phyloP scores from a whole-genome alignment of 30 jellyfish, hydroid and myxozoan species.

The Sanderia malayensis region DNA sequence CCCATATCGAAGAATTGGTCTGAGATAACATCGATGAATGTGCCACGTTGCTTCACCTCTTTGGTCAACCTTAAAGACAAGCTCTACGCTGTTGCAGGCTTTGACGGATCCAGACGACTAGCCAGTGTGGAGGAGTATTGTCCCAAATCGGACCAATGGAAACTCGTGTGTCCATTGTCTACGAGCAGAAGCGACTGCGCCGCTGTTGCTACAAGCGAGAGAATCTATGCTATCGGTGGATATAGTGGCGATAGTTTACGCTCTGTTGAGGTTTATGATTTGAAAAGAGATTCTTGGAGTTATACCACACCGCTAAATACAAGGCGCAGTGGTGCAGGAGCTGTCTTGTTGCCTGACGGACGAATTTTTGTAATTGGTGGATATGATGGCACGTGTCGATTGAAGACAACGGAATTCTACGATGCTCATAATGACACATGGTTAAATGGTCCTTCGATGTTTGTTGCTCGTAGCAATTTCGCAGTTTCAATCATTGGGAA shows the following conservation, averaged over 20 bases:
- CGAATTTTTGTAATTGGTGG: conserved; percentile 82
- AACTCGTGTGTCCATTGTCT: conserved; percentile 44
- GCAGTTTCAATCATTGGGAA: conserved; percentile 67
- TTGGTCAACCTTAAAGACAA: conserved; percentile 41
- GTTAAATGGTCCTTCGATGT: conserved; percentile 78
- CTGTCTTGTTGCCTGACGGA: conserved; percentile 65
- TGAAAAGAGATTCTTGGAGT: conserved; percentile 50
- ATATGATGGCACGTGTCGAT: conserved; percentile 69
- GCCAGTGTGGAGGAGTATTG: conserved; percentile 66
- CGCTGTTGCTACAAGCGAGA: conserved; percentile 55
- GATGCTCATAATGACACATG: conserved; percentile 49
- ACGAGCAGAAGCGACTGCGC: conserved; percentile 84
- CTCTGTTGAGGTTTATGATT: conserved; percentile 73
- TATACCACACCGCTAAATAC: conserved; percentile 55
- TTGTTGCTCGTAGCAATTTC: conserved; percentile 70
- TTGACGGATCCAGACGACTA: conserved; percentile 69
- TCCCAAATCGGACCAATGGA: conserved; percentile 65
- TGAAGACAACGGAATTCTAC: conserved; percentile 64
- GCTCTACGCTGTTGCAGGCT: conserved; percentile 80
- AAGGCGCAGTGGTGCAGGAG: conserved; percentile 88
- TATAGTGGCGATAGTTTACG: conserved; percentile 71
- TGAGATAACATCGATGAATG: conserved; percentile 68
- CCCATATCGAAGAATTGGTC: conserved; percentile 59
- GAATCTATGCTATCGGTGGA: conserved; percentile 78
- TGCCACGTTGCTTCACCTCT: conserved; percentile 66